Percentiles rank a stretch among this genome's conserved stretches.
phyloP scores from a whole-genome alignment of 2,113 vertebrate species.

The Naja naja region DNA sequence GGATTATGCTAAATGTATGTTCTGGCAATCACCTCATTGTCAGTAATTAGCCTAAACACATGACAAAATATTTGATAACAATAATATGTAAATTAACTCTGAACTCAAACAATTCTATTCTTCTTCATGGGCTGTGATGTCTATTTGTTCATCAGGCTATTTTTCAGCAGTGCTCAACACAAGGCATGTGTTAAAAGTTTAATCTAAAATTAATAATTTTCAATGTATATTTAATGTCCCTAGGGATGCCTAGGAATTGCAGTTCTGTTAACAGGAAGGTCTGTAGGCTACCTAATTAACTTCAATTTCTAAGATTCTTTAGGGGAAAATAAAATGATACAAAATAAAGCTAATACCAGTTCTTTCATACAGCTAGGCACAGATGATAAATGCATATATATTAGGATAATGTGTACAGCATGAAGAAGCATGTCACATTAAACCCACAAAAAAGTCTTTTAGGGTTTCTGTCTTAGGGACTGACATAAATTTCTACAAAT shows the following conservation, averaged over 20 bases:
- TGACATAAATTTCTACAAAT: constrained; percentile 18
- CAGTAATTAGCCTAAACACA: not conserved
- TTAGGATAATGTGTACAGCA: not conserved
- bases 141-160: not conserved
- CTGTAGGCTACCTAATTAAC: not conserved
- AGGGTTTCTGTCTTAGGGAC: not conserved
- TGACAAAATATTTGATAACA: not conserved
- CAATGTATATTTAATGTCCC: not conserved
- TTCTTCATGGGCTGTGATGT: not conserved
- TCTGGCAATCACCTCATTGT: not conserved
- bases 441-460: not conserved
- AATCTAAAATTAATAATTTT: not conserved
- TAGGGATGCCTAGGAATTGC: not conserved
- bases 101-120: not conserved
- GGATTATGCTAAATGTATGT: not conserved
- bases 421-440: not conserved
- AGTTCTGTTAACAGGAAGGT: not conserved
- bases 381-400: not conserved
- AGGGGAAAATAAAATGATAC: not conserved
- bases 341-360: not conserved
- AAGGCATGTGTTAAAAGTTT: not conserved
- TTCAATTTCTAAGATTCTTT: not conserved
- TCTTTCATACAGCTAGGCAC: not conserved
- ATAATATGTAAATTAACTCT: not conserved
- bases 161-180: not conserved